A percentile compares a stretch with the other conserved stretches of the same genome.
phyloP scores from a whole-genome alignment of 2,113 vertebrate species.

The Aptenodytes patagonicus region DNA sequence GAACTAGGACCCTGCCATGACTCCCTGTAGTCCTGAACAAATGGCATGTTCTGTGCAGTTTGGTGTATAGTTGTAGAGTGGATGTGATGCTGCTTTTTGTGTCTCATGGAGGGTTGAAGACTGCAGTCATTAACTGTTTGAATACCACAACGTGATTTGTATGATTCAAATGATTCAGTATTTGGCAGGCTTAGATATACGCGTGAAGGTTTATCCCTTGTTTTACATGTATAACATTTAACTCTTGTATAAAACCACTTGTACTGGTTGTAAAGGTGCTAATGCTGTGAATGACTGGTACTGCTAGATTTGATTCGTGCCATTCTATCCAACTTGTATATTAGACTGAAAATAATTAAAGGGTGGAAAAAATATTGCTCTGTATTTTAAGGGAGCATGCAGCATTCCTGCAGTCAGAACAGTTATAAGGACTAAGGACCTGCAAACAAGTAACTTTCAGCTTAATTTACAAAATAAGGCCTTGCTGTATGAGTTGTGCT shows the following conservation, averaged over 20 bases:
- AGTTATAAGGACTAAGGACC: neutral
- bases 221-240: neutral
- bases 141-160: neutral
- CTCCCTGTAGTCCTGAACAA: neutral
- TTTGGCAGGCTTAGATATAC: neutral
- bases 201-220: neutral
- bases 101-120: neutral
- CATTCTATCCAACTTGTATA: neutral
- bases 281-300: neutral
- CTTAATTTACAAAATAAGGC: neutral
- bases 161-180: neutral
- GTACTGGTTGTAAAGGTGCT: neutral
- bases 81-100: neutral
- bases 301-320: neutral
- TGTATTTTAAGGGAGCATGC: neutral
- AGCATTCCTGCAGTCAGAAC: neutral
- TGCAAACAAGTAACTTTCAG: neutral
- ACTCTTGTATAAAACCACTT: neutral
- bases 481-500: neutral
- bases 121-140: neutral
- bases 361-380: neutral
- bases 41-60: neutral
- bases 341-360: neutral
- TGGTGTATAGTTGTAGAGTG: neutral
- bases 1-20: neutral